A percentile compares a stretch with the other conserved stretches of the same genome.
Conservation (phyloP, 2,113 vertebrate genomes). For the Myrmecophaga tridactyla region DNA sequence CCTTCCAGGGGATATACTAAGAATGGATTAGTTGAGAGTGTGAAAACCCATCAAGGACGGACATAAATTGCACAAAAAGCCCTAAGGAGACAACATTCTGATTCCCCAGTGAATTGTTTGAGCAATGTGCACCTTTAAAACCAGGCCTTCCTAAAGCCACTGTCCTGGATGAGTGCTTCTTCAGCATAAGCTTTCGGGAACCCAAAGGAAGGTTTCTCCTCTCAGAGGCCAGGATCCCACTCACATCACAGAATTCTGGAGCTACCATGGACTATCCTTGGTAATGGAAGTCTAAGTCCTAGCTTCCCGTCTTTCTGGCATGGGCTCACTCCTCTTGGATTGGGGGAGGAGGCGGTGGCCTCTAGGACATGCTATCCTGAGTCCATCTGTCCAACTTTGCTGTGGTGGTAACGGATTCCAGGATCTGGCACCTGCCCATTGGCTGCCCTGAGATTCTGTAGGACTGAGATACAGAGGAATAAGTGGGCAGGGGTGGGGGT, state of each 20-base stretch:
- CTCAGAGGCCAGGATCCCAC: not conserved
- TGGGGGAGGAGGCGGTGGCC: not conserved
- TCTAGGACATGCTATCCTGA: not conserved
- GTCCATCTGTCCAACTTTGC: not conserved
- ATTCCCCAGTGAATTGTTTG: not conserved
- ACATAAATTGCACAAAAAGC: not conserved
- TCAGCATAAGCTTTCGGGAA: not conserved
- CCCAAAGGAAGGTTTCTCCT: not conserved
- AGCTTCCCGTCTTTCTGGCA: not conserved
- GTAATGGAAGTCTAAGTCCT: not conserved
- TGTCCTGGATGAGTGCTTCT: not conserved
- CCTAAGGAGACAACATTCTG: not conserved
- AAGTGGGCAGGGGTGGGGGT: not conserved
- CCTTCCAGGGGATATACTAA: not conserved
- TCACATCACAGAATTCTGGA: not conserved
- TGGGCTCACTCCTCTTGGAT: not conserved
- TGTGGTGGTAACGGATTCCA: not conserved
- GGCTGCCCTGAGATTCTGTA: slow-evolving; percentile 23
- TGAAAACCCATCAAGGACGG: not conserved
- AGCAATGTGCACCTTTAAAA: not conserved
- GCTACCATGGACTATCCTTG: not conserved
- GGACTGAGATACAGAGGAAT: not conserved
- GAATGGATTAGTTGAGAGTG: not conserved
- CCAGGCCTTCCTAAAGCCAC: not conserved
- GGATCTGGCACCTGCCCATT: not conserved